Conservation (phyloP, 2,888 invertebrate species). For the Ochropleura leucogaster region DNA sequence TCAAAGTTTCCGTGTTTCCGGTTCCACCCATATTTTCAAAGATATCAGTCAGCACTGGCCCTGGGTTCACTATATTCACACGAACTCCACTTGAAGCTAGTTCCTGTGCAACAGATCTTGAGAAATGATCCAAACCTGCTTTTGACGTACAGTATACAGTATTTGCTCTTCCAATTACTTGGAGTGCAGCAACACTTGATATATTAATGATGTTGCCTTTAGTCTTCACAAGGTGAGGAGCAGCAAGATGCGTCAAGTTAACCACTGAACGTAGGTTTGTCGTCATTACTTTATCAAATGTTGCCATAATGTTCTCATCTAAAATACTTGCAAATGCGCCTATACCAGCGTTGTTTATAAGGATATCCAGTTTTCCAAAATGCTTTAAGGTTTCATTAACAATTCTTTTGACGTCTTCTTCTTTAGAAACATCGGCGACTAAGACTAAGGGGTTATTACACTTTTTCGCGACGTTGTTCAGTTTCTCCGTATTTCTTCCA, state of each 20-base stretch:
- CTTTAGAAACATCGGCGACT: conserved; percentile 32
- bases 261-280: conserved; percentile 49
- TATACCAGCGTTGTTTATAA: conserved; percentile 35
- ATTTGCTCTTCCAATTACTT: background rate
- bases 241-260: conserved; percentile 53
- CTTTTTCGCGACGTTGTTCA: conserved; percentile 35
- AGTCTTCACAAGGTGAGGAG: conserved; percentile 60
- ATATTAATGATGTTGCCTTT: conserved; percentile 78
- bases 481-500: conserved; percentile 57
- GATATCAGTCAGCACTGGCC: background rate
- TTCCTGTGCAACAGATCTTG: conserved; percentile 15
- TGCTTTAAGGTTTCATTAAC: conserved; percentile 20
- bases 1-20: background rate
- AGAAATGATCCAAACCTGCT: conserved; percentile 21
- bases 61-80: conserved; percentile 13
- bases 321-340: background rate
- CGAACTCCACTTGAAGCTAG: conserved; percentile 22
- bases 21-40: background rate
- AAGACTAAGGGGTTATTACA: conserved; percentile 29
- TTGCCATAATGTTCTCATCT: background rate
- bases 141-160: conserved; percentile 3
- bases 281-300: conserved; percentile 32
- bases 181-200: conserved; percentile 6
- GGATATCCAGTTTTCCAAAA: conserved; percentile 26
- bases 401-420: conserved; percentile 26